These are phyloP conservation scores for Limenitis camilla DNA, from an alignment of 2,888 invertebrate genomes.

Conservation along the genomic window DNA sequence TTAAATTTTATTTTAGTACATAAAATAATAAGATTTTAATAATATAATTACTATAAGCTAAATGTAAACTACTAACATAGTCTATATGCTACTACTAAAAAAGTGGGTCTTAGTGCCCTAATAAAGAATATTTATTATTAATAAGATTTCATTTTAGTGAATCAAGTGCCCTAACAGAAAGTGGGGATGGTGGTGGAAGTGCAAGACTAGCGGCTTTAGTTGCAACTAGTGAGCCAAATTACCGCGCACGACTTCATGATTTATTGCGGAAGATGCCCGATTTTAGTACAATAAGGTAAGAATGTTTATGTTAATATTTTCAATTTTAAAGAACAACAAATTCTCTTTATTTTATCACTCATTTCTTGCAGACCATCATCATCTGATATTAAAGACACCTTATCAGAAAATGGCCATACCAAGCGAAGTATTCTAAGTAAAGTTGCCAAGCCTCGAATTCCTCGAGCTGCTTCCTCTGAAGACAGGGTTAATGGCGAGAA, in stretches of 20 bases:
- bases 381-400: slow-evolving; percentile 42
- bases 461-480: slow-evolving; percentile 41
- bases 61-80: too few species aligned
- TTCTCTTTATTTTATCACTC: background rate
- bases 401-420: slow-evolving; percentile 47
- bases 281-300: slow-evolving; percentile 34
- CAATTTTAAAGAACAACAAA: background rate
- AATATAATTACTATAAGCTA: too few species aligned
- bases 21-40: too few species aligned
- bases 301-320: background rate
- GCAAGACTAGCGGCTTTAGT: slow-evolving; percentile 48
- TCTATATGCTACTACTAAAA: too few species aligned
- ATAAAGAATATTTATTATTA: too few species aligned
- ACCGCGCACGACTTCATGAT: slow-evolving; percentile 47
- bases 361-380: slow-evolving; percentile 38
- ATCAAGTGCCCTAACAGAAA: slow-evolving; percentile 9
- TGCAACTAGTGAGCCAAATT: slow-evolving; percentile 56
- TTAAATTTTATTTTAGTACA: background rate
- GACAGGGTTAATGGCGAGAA: slow-evolving; percentile 33
- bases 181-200: slow-evolving; percentile 37
- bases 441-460: slow-evolving; percentile 50
- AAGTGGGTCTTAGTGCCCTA: too few species aligned
- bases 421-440: slow-evolving; percentile 57
- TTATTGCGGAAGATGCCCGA: slow-evolving; percentile 52
- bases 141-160: background rate